phyloP scores from a whole-genome alignment of 2,888 invertebrate species.

The Nezara viridula region DNA sequence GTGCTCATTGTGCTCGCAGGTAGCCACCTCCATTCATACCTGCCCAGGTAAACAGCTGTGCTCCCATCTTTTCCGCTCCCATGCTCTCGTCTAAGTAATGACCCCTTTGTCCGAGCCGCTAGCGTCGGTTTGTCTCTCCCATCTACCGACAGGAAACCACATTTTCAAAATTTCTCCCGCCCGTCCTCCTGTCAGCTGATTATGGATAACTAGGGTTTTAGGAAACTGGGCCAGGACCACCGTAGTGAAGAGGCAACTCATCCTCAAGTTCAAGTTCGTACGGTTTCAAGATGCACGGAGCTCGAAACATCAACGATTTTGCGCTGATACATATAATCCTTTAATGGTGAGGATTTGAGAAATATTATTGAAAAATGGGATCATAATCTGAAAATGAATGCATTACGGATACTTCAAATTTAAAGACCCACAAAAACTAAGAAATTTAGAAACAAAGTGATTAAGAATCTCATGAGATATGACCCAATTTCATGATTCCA shows the following conservation, averaged over 20 bases:
- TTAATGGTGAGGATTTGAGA: too few relatives aligned
- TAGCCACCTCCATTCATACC: slow-evolving; percentile 44
- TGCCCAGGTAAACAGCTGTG: slow-evolving; percentile 54
- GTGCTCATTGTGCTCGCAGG: slow-evolving; percentile 12
- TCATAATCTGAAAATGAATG: too few relatives aligned
- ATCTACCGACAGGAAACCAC: slow-evolving; percentile 50
- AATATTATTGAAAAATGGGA: too few relatives aligned
- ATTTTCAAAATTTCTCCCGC: slow-evolving; percentile 2
- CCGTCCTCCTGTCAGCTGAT: slow-evolving; percentile 41
- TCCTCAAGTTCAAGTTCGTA: too few relatives aligned
- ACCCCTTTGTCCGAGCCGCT: slow-evolving; percentile 65
- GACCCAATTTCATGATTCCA: too few relatives aligned
- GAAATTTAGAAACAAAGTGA: too few relatives aligned
- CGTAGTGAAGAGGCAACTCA: background rate
- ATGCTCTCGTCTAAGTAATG: slow-evolving; percentile 47
- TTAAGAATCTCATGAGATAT: too few relatives aligned
- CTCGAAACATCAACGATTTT: too few relatives aligned
- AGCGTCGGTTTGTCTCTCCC: slow-evolving; percentile 47
- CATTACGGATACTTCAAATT: too few relatives aligned
- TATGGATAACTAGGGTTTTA: slow-evolving; percentile 17
- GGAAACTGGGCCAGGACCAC: slow-evolving; percentile 26
- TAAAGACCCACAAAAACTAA: too few relatives aligned
- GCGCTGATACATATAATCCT: too few relatives aligned
- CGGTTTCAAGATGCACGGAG: too few relatives aligned
- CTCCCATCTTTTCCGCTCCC: slow-evolving; percentile 57